phyloP scores from a whole-genome alignment of 2,888 invertebrate genomes.

The Gnatocerus cornutus region DNA sequence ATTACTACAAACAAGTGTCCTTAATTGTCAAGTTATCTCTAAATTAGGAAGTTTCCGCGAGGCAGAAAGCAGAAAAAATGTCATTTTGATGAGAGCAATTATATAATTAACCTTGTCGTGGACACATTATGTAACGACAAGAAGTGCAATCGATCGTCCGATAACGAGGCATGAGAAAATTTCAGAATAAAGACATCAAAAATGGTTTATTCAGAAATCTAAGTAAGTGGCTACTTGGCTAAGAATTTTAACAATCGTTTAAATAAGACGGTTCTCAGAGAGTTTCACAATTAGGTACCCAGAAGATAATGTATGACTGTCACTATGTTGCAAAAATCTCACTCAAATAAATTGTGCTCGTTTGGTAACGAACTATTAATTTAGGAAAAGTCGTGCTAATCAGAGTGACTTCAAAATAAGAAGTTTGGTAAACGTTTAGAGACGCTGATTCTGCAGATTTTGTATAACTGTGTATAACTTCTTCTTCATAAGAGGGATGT shows the following conservation, averaged over 20 bases:
- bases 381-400: background rate
- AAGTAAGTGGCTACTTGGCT: background rate
- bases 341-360: slow-evolving; percentile 7
- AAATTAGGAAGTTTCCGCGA: slow-evolving; percentile 9
- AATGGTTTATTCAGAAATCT: slow-evolving; percentile 16
- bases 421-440: too few relatives aligned
- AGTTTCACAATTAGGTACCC: slow-evolving; percentile 22
- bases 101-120: slow-evolving; percentile 26
- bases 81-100: slow-evolving; percentile 16
- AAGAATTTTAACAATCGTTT: slow-evolving; percentile 27
- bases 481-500: too few relatives aligned
- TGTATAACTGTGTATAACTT: too few relatives aligned
- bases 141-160: slow-evolving; percentile 13
- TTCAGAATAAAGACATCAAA: slow-evolving; percentile 20
- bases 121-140: slow-evolving; percentile 6
- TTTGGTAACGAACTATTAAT: background rate
- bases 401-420: too few relatives aligned
- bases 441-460: too few relatives aligned
- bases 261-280: slow-evolving; percentile 4
- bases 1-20: slow-evolving; percentile 16
- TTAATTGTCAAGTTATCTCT: slow-evolving; percentile 20
- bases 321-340: slow-evolving; percentile 9
- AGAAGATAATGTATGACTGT: slow-evolving; percentile 9
- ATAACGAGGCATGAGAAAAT: slow-evolving; percentile 20
- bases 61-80: slow-evolving; percentile 17